Evolutionary conservation across 2,797 vertebrate genomes (phyloP).

Genomic region (Remorina albescens): DNA sequence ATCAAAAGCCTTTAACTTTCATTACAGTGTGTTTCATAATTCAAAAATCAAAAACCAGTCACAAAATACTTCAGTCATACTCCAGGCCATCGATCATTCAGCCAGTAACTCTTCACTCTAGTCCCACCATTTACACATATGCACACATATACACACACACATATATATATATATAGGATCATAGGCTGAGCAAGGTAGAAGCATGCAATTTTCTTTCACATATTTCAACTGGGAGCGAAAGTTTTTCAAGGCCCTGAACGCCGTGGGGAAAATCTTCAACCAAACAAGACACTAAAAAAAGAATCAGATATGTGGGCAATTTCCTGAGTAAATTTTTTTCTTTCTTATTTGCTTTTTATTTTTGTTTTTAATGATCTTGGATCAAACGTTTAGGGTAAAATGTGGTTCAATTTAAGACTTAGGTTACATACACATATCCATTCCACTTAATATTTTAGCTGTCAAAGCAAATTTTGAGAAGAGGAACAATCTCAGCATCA

Average conservation of each 20-base stretch:
- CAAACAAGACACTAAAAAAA: constrained; percentile 9
- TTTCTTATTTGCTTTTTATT: not conserved
- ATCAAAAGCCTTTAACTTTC: not conserved
- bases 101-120: constrained; percentile 22
- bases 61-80: constrained; percentile 20
- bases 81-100: constrained; percentile 17
- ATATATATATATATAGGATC: too few species aligned
- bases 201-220: not conserved
- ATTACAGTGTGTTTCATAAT: not conserved
- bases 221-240: not conserved
- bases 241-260: not conserved
- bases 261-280: not conserved
- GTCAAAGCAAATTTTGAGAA: constrained; percentile 12
- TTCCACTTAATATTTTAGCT: constrained; percentile 16
- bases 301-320: constrained; percentile 38
- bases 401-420: not conserved
- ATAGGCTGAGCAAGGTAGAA: not conserved
- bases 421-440: constrained; percentile 6
- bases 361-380: constrained; percentile 17
- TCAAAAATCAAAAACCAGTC: too few species aligned
- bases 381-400: constrained; percentile 19
- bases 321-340: not conserved
- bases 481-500: constrained; percentile 8
- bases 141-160: too few species aligned
- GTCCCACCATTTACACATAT: too few species aligned